Base-by-base conservation (phyloP, 2,113 vertebrate species). In the Oncorhynchus nerka region DNA sequence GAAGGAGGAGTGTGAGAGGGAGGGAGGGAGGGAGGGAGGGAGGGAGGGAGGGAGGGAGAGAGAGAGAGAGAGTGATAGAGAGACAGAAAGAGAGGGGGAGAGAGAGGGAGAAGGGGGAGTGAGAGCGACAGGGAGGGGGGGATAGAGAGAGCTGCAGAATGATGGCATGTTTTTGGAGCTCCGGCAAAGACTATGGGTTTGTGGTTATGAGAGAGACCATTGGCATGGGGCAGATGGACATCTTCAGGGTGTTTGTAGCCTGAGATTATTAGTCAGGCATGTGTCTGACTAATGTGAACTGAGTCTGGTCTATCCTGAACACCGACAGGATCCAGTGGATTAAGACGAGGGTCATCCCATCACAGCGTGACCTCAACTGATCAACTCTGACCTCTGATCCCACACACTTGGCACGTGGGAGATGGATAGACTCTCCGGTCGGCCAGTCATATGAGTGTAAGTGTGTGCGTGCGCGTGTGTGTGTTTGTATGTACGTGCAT, bases 231-330 rank as follows among this genome's bases (percentile, higher is more conserved):
- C 51, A 19, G 16, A n/a, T 61, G 57, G n/a, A 64, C n/a, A 16
- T 64, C 8, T 64, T 22, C n/a, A 26, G 61, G 20, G n/a, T 11
- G 61, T 26, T 45, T 45, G 28, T 20, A 68, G 28, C 26, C 20
- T 16, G 55, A 48, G 64, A 86, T 82, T 86, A 84, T 79, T 81
- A 78, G 81, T 87, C 76, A 86, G 76, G 76, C 78, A 62, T 24
- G 74, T 78, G 61, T 70, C 73, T 7, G 34, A 34, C 34, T 34
- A 34, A 34, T 34, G 34, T 30, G 16, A 19, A 55, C 28, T 67
- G 65, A 30, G 62, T 24, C 11, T 2, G 65, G 11, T 16, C 28
- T 15, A 32, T 67, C 64, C 73, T 79, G 71, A 78, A 65, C 26
- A 76, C 34, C 75, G 75, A 66, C 76, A 79, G 82, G 84, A 75